These are phyloP conservation scores for Cephus runcator DNA, from an alignment of 2,888 invertebrate genomes.

Conservation along the genomic window DNA sequence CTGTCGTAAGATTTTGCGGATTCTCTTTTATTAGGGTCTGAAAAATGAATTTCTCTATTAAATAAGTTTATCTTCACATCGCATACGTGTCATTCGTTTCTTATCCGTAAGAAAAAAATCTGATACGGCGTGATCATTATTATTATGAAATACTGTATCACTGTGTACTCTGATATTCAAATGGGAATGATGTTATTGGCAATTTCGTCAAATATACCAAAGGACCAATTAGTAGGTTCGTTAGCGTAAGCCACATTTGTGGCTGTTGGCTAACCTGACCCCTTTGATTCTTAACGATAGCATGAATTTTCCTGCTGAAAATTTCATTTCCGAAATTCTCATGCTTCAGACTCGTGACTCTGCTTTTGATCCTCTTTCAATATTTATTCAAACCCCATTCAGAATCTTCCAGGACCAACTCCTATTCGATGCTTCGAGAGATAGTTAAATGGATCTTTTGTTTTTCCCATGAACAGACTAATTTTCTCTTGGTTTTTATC, in stretches of 20 bases:
- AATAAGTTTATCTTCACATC: background rate
- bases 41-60: background rate
- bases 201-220: conserved; percentile 42
- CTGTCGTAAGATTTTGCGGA: no score
- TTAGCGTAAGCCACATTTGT: conserved; percentile 16
- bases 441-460: background rate
- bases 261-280: background rate
- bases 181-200: conserved; percentile 42
- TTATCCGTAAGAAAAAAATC: background rate
- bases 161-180: background rate
- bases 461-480: background rate
- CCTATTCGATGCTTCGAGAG: background rate
- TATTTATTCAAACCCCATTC: background rate
- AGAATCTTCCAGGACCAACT: background rate
- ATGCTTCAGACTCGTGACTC: background rate
- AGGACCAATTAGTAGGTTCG: conserved; percentile 38
- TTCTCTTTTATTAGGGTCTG: background rate
- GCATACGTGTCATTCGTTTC: background rate
- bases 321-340: background rate
- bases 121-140: background rate
- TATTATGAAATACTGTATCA: background rate
- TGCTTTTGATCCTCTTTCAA: background rate
- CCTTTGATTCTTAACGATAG: background rate
- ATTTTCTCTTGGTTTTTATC: background rate
- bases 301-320: no score